These are phyloP conservation scores for Oncorhynchus mykiss DNA, from an alignment of 2,113 vertebrate species.

Conservation along the genomic window DNA sequence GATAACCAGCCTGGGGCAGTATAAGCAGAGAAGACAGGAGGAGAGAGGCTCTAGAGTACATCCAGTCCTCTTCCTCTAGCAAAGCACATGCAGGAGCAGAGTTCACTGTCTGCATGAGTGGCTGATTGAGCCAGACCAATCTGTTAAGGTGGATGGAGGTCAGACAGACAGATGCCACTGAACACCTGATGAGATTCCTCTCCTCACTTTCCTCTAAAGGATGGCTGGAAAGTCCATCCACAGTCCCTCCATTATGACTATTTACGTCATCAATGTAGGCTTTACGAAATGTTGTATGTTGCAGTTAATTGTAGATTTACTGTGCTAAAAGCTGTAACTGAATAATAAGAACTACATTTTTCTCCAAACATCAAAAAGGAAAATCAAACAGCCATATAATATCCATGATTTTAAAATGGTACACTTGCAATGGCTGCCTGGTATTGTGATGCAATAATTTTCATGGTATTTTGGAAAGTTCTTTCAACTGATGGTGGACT, in stretches of 20 bases:
- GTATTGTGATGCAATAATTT: too few relatives aligned
- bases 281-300: conserved; percentile 1
- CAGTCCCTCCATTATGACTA: neutral
- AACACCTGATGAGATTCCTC: neutral
- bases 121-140: neutral
- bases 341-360: conserved; percentile 49
- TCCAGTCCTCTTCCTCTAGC: neutral
- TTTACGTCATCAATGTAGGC: neutral
- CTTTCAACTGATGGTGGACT: too few relatives aligned
- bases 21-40: too few relatives aligned
- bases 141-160: conserved; percentile 2
- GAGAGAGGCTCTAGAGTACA: neutral
- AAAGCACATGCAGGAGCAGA: neutral
- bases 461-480: too few relatives aligned
- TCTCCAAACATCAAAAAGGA: conserved; percentile 50
- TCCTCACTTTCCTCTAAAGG: neutral
- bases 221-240: neutral
- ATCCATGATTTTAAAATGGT: conserved; percentile 29
- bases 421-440: too few relatives aligned
- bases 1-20: neutral
- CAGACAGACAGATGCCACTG: neutral
- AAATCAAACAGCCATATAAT: conserved; percentile 20
- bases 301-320: conserved; percentile 35
- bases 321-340: conserved; percentile 36
- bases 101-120: neutral